These are phyloP conservation scores for Etheostoma cragini DNA, from an alignment of 2,113 vertebrate genomes.

Conservation along the genomic window DNA sequence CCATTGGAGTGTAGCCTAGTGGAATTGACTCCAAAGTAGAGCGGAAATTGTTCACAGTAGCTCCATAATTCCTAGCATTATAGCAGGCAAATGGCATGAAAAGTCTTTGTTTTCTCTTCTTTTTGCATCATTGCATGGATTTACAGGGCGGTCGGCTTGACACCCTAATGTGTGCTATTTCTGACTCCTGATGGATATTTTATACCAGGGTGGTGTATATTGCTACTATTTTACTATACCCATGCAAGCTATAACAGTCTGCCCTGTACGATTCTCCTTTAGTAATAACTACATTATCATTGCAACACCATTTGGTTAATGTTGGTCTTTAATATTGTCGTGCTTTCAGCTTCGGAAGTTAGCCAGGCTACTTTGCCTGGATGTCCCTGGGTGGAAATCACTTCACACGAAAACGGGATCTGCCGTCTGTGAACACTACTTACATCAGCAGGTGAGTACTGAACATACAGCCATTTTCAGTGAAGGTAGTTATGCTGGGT, in stretches of 20 bases:
- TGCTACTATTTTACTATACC: conserved; percentile 14
- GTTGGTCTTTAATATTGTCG: not conserved
- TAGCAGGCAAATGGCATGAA: conserved; percentile 2
- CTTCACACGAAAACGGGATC: too few relatives aligned
- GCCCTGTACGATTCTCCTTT: not conserved
- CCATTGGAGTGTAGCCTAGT: conserved; percentile 41
- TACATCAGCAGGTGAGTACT: too few relatives aligned
- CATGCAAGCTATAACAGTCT: not conserved
- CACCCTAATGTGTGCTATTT: conserved; percentile 6
- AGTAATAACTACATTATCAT: conserved; percentile 6
- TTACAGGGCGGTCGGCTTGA: conserved; percentile 11
- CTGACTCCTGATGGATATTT: conserved; percentile 6
- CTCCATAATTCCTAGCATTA: conserved; percentile 20
- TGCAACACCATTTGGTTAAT: conserved; percentile 3
- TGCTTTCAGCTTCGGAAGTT: too few relatives aligned
- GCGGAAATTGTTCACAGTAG: conserved; percentile 36
- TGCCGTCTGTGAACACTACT: too few relatives aligned
- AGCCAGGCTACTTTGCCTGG: too few relatives aligned
- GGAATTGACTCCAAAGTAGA: conserved; percentile 53
- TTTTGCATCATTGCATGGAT: not conserved
- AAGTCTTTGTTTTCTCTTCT: not conserved
- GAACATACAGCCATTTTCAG: too few relatives aligned
- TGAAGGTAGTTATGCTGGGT: too few relatives aligned
- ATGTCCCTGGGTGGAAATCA: too few relatives aligned
- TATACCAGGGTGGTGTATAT: not conserved